phyloP scores from a whole-genome alignment of 1,140 invertebrate species.

The Ctenoplectra terminalis region DNA sequence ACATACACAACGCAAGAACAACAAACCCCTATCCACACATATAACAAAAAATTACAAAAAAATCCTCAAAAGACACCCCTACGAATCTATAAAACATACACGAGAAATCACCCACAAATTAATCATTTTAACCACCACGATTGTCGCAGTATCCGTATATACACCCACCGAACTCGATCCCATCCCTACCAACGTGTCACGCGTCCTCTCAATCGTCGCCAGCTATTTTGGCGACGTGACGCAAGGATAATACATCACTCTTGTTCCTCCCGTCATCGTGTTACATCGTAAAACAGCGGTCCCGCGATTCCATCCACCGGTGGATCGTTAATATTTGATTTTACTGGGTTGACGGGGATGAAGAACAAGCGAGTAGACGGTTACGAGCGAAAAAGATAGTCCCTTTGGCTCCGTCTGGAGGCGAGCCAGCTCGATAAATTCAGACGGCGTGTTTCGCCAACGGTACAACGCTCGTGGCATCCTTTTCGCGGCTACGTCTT shows the following conservation, averaged over 20 bases:
- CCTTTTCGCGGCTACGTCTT: slow-evolving; percentile 21
- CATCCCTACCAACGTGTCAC: neutral
- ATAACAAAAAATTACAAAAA: too few species aligned
- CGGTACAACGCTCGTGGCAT: neutral
- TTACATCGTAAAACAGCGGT: slow-evolving; percentile 51
- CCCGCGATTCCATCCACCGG: slow-evolving; percentile 16
- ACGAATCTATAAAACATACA: too few species aligned
- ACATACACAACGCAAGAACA: too few species aligned
- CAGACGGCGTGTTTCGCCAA: slow-evolving; percentile 45
- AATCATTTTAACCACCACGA: too few species aligned
- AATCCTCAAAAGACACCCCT: too few species aligned
- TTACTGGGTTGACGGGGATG: slow-evolving; percentile 56
- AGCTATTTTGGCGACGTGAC: slow-evolving; percentile 44
- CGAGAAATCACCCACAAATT: too few species aligned
- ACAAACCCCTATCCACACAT: too few species aligned
- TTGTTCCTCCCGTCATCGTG: slow-evolving; percentile 25
- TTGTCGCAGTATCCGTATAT: too few species aligned
- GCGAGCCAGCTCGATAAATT: slow-evolving; percentile 66
- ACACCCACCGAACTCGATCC: too few species aligned
- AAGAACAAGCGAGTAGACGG: slow-evolving; percentile 41
- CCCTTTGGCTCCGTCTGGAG: slow-evolving; percentile 32
- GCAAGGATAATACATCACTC: slow-evolving; percentile 48
- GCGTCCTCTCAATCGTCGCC: slow-evolving; percentile 11
- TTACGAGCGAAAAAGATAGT: slow-evolving; percentile 38
- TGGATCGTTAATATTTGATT: slow-evolving; percentile 68